Evolutionary conservation across 2,888 invertebrate species (phyloP).

Genomic region (Hesperia comma): DNA sequence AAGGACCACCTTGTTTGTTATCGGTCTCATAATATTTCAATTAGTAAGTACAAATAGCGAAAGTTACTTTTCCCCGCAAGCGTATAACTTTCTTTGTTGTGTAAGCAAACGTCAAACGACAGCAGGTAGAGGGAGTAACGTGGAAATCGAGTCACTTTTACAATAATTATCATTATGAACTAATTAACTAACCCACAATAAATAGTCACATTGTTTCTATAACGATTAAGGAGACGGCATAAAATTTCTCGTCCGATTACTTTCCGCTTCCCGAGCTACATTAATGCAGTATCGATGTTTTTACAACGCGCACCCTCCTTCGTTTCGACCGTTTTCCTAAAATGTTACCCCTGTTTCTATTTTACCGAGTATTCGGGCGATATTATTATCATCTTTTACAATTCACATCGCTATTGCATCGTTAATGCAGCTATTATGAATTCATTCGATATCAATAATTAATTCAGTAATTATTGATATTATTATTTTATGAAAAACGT

Average conservation of each 20-base stretch:
- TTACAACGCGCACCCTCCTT: conserved; percentile 75
- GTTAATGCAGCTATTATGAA: conserved; percentile 3
- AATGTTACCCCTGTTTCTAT: conserved; percentile 48
- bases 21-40: conserved; percentile 13
- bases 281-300: conserved; percentile 71
- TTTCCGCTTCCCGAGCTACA: conserved; percentile 42
- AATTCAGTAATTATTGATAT: neutral
- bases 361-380: conserved; percentile 16
- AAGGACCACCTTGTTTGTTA: conserved; percentile 11
- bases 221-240: conserved; percentile 4
- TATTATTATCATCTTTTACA: conserved; percentile 28
- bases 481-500: neutral
- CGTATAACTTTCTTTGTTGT: conserved; percentile 82
- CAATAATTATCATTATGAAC: conserved; percentile 59
- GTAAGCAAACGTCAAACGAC: conserved; percentile 76
- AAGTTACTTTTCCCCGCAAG: conserved; percentile 76
- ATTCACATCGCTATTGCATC: neutral
- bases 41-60: conserved; percentile 68
- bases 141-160: conserved; percentile 79
- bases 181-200: conserved; percentile 33
- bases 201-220: neutral
- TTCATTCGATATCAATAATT: neutral
- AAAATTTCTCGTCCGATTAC: conserved; percentile 31
- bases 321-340: conserved; percentile 67
- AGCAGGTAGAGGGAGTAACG: conserved; percentile 73